These are phyloP conservation scores for Hippocampus comes DNA, from an alignment of 2,113 vertebrate species.

Conservation along the genomic window DNA sequence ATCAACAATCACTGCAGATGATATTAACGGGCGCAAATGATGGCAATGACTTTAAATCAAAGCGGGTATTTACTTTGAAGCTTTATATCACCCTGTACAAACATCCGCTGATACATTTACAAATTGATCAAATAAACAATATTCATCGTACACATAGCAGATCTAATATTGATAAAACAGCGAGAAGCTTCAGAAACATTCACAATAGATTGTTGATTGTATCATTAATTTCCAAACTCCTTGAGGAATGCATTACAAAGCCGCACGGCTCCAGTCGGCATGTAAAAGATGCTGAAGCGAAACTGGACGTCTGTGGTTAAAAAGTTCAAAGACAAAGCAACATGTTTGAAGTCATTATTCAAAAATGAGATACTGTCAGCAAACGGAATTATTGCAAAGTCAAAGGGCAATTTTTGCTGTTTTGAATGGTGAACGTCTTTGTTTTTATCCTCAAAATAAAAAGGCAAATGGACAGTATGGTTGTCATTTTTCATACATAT, in stretches of 20 bases:
- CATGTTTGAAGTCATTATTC: slow-evolving; percentile 53
- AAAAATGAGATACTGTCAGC: slow-evolving; percentile 32
- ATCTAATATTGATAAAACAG: slow-evolving; percentile 71
- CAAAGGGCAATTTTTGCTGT: slow-evolving; percentile 52
- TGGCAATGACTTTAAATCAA: slow-evolving; percentile 23
- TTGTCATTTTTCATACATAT: slow-evolving; percentile 35
- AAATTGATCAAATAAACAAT: slow-evolving; percentile 67
- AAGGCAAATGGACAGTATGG: slow-evolving; percentile 42
- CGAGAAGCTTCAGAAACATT: slow-evolving; percentile 70
- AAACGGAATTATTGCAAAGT: slow-evolving; percentile 71
- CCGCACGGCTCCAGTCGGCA: slow-evolving; percentile 43
- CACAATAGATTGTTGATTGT: slow-evolving; percentile 66
- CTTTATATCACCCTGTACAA: slow-evolving; percentile 62
- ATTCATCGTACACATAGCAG: slow-evolving; percentile 71
- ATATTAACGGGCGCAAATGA: not conserved
- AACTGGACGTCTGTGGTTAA: slow-evolving; percentile 45
- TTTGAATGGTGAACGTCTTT: slow-evolving; percentile 30
- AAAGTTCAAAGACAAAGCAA: slow-evolving; percentile 55
- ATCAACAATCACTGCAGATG: not conserved
- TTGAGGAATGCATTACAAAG: slow-evolving; percentile 48
- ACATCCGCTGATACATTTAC: slow-evolving; percentile 64
- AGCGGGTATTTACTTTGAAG: slow-evolving; percentile 63
- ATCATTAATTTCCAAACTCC: slow-evolving; percentile 45
- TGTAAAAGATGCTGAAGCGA: slow-evolving; percentile 52
- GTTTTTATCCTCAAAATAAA: slow-evolving; percentile 48